These are phyloP conservation scores for Baccha elongata DNA, from an alignment of 2,888 invertebrate species.

Conservation along the genomic window DNA sequence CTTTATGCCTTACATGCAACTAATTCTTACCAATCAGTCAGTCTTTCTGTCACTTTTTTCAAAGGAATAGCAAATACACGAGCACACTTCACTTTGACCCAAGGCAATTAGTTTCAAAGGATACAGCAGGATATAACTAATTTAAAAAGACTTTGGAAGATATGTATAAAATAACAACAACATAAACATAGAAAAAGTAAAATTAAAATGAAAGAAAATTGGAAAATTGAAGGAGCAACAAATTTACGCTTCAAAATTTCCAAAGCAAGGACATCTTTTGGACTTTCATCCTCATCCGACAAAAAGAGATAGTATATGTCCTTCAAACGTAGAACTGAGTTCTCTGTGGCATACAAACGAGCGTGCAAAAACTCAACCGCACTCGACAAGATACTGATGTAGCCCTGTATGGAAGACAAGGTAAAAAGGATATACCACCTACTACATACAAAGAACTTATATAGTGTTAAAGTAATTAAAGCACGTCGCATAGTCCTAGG, in stretches of 20 bases:
- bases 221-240: constrained; percentile 52
- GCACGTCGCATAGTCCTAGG: constrained; percentile 19
- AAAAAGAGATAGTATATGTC: constrained; percentile 80
- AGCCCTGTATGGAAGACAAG: constrained; percentile 76
- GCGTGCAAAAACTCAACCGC: constrained; percentile 78
- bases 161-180: neutral
- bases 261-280: constrained; percentile 76
- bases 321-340: constrained; percentile 79
- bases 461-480: constrained; percentile 52
- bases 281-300: constrained; percentile 77
- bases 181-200: constrained; percentile 16
- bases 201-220: constrained; percentile 43
- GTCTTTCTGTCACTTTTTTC: constrained; percentile 16
- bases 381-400: constrained; percentile 78
- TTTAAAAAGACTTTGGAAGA: constrained; percentile 33
- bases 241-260: constrained; percentile 80
- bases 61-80: neutral
- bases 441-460: constrained; percentile 31
- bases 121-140: constrained; percentile 31
- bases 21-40: constrained; percentile 59
- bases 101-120: constrained; percentile 65
- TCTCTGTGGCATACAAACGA: constrained; percentile 80
- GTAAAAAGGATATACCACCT: constrained; percentile 16
- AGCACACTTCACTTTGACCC: constrained; percentile 57
- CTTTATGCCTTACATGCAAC: constrained; percentile 48